Evolutionary conservation across 2,888 invertebrate genomes (phyloP), one percentile per base, ranked within the genome.

Genomic region (Leucophenga maculata): DNA sequence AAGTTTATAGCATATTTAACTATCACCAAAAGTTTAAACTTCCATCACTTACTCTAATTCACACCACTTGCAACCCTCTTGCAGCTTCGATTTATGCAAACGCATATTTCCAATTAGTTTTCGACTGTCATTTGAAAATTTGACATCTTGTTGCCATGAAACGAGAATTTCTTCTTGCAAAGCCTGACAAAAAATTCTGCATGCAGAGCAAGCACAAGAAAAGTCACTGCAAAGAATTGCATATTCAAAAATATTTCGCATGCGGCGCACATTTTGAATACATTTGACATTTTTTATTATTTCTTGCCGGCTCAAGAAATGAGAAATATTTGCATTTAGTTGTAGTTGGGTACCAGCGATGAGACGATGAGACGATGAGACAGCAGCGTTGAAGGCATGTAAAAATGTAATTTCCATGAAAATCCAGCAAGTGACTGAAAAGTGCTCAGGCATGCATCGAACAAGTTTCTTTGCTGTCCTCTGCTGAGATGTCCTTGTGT

Each of bases 291-390:
- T 84, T 82, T 79, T 77, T 67, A 59, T 31, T 54, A 39, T 32
- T 50, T 48, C 62, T 52, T 52, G 13, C 0, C 26, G 18, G 6
- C 64, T 64, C 14, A 3, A 32, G 26, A 84, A 84, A 81, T 81
- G 84, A 84, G 83, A 81, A 81, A 82, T 81, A 81, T 81, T 81
- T 81, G 84, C 80, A 81, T 81, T 81, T 84, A 82, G 84, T 84
- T 84, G 84, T 82, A 81, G 84, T 80, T 83, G 84, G 84, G 80
- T 82, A 78, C 82, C 83, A 83, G 76, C 77, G 67, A 59, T 66
- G 50, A 50, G 60, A 65, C 68, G 32, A 32, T 11, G 39, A 20
- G 22, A 54, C 20, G 46, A 54, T 26, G 46, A 66, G 11, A 52
- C 65, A 62, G 46, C 26, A 13, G 39, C 46, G 39, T 46, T 69